These are phyloP conservation scores for Lasaia peninsularis DNA, from an alignment of 1,140 invertebrate species.

Conservation along the genomic window DNA sequence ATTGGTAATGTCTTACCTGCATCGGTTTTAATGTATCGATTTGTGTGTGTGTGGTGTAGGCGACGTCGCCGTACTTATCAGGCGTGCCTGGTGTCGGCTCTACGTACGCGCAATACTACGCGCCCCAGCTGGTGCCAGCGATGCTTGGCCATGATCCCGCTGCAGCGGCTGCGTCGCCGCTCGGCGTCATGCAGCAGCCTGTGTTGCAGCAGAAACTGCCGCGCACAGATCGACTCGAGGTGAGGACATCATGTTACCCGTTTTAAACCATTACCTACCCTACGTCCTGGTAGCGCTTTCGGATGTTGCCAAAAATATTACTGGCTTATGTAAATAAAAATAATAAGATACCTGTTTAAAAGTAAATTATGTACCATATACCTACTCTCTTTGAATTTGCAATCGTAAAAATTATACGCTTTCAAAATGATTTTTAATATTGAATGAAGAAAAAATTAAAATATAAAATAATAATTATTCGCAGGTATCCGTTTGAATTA, in stretches of 20 bases:
- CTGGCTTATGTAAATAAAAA: conserved; percentile 41
- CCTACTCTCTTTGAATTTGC: too few species aligned
- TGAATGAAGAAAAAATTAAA: neutral
- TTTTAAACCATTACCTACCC: conserved; percentile 19
- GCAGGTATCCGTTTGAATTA: conserved; percentile 4
- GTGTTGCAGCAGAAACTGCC: conserved; percentile 94
- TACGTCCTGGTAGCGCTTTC: conserved; percentile 49
- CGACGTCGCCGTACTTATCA: conserved; percentile 92
- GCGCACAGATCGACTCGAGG: conserved; percentile 96
- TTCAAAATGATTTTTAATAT: too few species aligned
- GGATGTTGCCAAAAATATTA: conserved; percentile 47
- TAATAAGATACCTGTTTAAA: conserved; percentile 7
- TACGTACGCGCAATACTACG: conserved; percentile 92
- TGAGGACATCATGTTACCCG: conserved; percentile 66
- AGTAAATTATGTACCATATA: too few species aligned
- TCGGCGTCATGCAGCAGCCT: conserved; percentile 88
- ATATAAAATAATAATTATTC: too few species aligned
- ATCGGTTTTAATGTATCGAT: neutral
- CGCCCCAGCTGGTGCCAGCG: conserved; percentile 90
- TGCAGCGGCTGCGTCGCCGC: conserved; percentile 82
- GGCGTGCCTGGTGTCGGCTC: conserved; percentile 89
- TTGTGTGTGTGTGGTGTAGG: conserved; percentile 76
- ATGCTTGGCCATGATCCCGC: conserved; percentile 90
- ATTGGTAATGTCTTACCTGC: neutral
- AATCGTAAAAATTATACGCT: neutral